Evolutionary conservation across 2,797 vertebrate species (phyloP).

Genomic region (Clarias platycephalus): DNA sequence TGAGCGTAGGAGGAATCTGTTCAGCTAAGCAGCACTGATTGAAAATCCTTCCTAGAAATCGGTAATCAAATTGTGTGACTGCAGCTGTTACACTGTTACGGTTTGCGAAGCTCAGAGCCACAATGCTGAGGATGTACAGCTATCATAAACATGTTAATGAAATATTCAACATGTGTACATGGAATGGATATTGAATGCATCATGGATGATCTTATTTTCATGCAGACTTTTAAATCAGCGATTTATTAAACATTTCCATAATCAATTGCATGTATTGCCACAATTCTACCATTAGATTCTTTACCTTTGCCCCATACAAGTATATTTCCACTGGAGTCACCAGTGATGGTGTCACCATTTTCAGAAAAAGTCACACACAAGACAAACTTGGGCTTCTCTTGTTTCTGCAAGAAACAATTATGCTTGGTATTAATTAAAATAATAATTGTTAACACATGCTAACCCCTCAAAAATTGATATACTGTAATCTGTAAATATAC

Average conservation of each 20-base stretch:
- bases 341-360: conserved; percentile 95
- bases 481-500: conserved; percentile 65
- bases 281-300: neutral
- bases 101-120: conserved; percentile 4
- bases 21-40: conserved; percentile 25
- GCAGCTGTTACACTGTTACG: conserved; percentile 20
- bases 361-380: conserved; percentile 97
- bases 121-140: neutral
- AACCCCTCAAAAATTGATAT: neutral
- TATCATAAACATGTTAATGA: neutral
- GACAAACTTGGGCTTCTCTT: conserved; percentile 99
- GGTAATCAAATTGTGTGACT: conserved; percentile 7
- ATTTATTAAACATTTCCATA: neutral
- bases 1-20: conserved; percentile 10
- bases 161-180: conserved; percentile 22
- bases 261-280: neutral
- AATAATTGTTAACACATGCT: neutral
- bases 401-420: conserved; percentile 84
- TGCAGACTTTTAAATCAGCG: neutral
- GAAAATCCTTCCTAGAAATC: conserved; percentile 10
- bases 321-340: conserved; percentile 98
- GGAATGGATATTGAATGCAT: neutral
- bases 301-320: conserved; percentile 98
- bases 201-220: conserved; percentile 7
- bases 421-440: conserved; percentile 27